Evolutionary conservation across 2,888 invertebrate genomes (phyloP).

Genomic region (Hirtodrosophila alboralis): DNA sequence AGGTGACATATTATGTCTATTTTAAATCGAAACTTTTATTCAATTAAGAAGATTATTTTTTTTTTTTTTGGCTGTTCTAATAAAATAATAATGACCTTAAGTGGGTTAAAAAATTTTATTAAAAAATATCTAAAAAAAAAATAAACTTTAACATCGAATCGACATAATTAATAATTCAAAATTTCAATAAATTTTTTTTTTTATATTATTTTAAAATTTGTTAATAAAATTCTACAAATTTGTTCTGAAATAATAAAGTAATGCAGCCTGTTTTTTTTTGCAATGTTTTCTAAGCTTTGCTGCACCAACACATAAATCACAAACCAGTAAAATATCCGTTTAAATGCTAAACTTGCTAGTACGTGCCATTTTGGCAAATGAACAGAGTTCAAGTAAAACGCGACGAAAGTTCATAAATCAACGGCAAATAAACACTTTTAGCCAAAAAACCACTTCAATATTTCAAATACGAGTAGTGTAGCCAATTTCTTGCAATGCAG

Average conservation of each 20-base stretch:
- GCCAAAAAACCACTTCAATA: conserved; percentile 63
- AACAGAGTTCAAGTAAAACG: conserved; percentile 22
- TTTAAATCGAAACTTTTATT: too few species aligned
- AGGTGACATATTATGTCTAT: too few species aligned
- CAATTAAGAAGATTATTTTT: too few species aligned
- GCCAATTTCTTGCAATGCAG: conserved; percentile 29
- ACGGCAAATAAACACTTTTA: conserved; percentile 45
- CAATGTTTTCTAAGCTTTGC: not conserved
- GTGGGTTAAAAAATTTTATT: too few species aligned
- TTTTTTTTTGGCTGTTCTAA: too few species aligned
- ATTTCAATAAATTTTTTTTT: too few species aligned
- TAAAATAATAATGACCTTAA: too few species aligned
- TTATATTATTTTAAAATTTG: too few species aligned
- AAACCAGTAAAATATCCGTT: conserved; percentile 6
- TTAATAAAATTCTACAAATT: too few species aligned
- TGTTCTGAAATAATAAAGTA: not conserved
- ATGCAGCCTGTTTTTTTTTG: not conserved
- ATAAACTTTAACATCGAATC: too few species aligned
- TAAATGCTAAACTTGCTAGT: conserved; percentile 23
- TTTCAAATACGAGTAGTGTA: conserved; percentile 62
- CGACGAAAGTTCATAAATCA: conserved; percentile 47
- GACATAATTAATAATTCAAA: too few species aligned
- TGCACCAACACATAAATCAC: conserved; percentile 15
- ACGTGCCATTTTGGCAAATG: conserved; percentile 31
- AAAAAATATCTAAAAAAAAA: too few species aligned